phyloP scores from a whole-genome alignment of 2,888 invertebrate genomes.

The Platycheirus rosarum region DNA sequence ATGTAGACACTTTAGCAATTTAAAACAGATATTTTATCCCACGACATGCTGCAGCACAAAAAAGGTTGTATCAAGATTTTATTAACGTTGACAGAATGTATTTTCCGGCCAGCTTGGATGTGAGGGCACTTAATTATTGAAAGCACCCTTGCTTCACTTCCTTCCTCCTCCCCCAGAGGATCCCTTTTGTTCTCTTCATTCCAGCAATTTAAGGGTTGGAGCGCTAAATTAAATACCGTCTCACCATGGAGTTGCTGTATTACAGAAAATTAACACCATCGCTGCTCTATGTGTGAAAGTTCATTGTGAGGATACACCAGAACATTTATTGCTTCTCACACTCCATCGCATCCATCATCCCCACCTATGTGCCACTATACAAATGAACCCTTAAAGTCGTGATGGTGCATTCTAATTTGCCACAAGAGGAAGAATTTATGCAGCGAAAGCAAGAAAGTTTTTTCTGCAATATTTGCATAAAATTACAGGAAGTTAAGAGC shows the following conservation, averaged over 20 bases:
- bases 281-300: conserved; percentile 44
- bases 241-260: not conserved
- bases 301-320: conserved; percentile 31
- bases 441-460: conserved; percentile 43
- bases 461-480: conserved; percentile 60
- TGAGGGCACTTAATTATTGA: conserved; percentile 53
- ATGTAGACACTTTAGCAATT: no score
- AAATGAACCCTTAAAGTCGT: conserved; percentile 2
- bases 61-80: conserved; percentile 49
- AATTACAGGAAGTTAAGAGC: conserved; percentile 59
- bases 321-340: conserved; percentile 41
- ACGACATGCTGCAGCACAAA: no score
- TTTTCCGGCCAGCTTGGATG: conserved; percentile 14
- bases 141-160: conserved; percentile 16
- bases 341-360: not conserved
- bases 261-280: conserved; percentile 54
- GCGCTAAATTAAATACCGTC: conserved; percentile 21
- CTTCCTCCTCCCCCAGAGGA: conserved; percentile 5
- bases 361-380: not conserved
- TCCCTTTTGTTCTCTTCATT: conserved; percentile 4
- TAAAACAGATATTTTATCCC: no score
- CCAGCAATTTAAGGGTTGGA: conserved; percentile 7
- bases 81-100: conserved; percentile 46
- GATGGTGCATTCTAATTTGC: conserved; percentile 56
- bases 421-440: conserved; percentile 52